phyloP scores from a whole-genome alignment of 2,888 invertebrate genomes.

The Drosophila kokeensis region DNA sequence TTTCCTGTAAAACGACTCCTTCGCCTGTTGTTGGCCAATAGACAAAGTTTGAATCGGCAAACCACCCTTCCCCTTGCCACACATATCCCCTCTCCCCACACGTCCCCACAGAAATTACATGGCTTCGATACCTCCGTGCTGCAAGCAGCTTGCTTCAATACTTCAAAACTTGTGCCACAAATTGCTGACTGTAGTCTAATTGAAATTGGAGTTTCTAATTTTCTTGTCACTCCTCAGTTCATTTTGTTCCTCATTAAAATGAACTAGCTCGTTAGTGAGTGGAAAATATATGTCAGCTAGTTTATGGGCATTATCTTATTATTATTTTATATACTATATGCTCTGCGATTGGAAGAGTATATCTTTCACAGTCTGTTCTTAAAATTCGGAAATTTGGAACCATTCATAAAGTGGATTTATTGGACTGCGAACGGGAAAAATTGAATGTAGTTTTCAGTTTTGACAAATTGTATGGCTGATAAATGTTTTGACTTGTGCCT shows the following conservation, averaged over 20 bases:
- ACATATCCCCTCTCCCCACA: background rate
- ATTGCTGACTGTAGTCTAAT: conserved; percentile 35
- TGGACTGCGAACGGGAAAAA: background rate
- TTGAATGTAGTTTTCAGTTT: background rate
- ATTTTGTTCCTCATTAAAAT: conserved; percentile 19
- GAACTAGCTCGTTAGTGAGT: conserved; percentile 12
- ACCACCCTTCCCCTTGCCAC: background rate
- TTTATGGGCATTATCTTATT: background rate
- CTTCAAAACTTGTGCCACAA: conserved; percentile 33
- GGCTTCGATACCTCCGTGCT: background rate
- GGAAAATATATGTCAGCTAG: background rate
- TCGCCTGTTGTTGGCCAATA: conserved; percentile 21
- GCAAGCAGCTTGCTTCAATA: conserved; percentile 33
- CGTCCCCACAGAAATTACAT: too few species aligned
- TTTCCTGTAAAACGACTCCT: background rate
- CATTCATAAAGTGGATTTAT: background rate
- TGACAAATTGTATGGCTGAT: background rate
- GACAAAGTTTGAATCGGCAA: conserved; percentile 21
- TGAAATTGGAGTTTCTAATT: conserved; percentile 28
- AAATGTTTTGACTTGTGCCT: background rate
- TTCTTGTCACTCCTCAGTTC: background rate
- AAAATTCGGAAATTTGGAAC: background rate
- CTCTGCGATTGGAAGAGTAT: background rate
- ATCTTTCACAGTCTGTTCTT: background rate
- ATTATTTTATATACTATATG: too few species aligned